These are phyloP conservation scores for Axea sp. DNA, from an alignment of 2,888 invertebrate species.

Conservation along the genomic window DNA sequence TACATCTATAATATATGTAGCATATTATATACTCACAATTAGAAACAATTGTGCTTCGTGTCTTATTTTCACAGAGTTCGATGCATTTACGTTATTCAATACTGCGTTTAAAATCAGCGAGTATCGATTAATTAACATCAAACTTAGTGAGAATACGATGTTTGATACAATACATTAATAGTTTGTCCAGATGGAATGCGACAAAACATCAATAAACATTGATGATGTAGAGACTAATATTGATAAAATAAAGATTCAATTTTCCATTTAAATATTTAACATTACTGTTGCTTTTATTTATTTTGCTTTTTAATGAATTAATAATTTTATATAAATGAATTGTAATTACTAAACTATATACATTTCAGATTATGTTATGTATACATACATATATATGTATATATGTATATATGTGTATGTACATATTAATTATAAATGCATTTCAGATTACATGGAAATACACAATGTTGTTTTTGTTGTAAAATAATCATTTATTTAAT, in stretches of 20 bases:
- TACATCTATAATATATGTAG: constrained; percentile 73
- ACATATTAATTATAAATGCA: no score
- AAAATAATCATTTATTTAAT: no score
- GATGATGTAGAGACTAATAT: background rate
- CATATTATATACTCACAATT: constrained; percentile 68
- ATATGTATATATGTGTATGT: no score
- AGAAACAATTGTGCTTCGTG: constrained; percentile 70
- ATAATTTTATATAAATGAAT: no score
- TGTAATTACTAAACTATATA: no score
- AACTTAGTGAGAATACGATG: constrained; percentile 69
- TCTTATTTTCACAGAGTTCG: constrained; percentile 70
- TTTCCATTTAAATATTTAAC: no score
- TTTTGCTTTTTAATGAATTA: no score
- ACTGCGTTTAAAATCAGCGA: background rate
- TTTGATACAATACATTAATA: constrained; percentile 69
- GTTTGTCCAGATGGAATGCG: constrained; percentile 68
- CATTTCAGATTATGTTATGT: no score
- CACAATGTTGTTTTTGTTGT: no score
- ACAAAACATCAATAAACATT: constrained; percentile 61
- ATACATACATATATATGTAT: no score
- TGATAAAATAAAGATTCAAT: background rate
- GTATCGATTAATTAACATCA: constrained; percentile 29
- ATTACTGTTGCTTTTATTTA: no score
- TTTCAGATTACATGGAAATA: no score
- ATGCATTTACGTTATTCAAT: constrained; percentile 22